A percentile compares a stretch with the other conserved stretches of the same genome.
These are phyloP conservation scores for Macrosoma leucophasiata DNA, from an alignment of 2,888 invertebrate species.

Conservation along the genomic window DNA sequence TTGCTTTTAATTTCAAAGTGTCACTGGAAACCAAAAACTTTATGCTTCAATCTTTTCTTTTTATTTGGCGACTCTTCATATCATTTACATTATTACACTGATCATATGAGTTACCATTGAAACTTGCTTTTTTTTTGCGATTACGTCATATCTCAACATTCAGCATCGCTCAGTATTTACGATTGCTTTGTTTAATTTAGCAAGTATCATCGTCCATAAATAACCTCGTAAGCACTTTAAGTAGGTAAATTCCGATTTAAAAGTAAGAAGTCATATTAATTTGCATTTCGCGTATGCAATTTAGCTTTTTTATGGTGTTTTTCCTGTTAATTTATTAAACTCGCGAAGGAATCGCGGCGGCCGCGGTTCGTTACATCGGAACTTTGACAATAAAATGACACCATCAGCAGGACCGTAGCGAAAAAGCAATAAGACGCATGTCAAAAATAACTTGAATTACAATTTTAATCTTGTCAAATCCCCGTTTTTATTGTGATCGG, in stretches of 20 bases:
- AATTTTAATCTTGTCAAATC: conserved; percentile 75
- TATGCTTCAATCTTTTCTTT: conserved; percentile 36
- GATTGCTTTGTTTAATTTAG: too few species aligned
- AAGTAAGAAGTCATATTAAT: conserved; percentile 23
- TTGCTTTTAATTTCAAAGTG: conserved; percentile 47
- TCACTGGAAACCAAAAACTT: conserved; percentile 39
- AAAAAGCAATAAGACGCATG: conserved; percentile 69
- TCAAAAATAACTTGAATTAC: conserved; percentile 71
- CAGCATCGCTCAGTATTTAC: too few species aligned
- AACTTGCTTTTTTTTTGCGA: too few species aligned
- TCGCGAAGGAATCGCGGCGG: conserved; percentile 43
- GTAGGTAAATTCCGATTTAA: too few species aligned
- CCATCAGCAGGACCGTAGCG: conserved; percentile 46
- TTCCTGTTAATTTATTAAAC: conserved; percentile 35
- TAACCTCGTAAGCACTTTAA: too few species aligned
- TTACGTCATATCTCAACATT: too few species aligned
- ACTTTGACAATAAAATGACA: too few species aligned
- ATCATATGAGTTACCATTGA: too few species aligned
- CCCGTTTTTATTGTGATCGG: conserved; percentile 67
- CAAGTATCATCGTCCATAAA: too few species aligned
- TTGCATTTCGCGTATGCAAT: conserved; percentile 26
- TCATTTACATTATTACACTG: too few species aligned
- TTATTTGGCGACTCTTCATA: conserved; percentile 20
- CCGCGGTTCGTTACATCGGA: conserved; percentile 32
- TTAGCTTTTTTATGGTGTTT: conserved; percentile 27